Evolutionary conservation across 2,797 vertebrate species (phyloP).

Genomic region (Halcyon smyrnensis): DNA sequence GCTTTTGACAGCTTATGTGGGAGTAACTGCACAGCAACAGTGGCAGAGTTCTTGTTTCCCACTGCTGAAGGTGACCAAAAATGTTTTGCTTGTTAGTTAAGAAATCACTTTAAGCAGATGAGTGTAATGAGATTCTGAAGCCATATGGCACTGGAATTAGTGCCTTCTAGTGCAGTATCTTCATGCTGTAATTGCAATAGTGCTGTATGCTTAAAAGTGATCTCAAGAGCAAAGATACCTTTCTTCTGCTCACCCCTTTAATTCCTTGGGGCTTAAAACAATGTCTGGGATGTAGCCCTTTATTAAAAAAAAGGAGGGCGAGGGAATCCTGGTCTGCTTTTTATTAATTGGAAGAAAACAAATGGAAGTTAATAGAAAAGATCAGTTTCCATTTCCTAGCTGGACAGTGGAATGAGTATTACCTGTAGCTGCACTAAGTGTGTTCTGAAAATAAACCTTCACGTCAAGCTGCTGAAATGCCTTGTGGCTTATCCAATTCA

Average conservation of each 20-base stretch:
- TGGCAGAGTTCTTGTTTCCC: neutral
- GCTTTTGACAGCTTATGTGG: neutral
- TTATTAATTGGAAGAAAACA: conserved; percentile 3
- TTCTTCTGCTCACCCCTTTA: neutral
- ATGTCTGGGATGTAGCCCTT: neutral
- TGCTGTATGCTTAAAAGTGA: neutral
- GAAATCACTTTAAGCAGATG: conserved; percentile 63
- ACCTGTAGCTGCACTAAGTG: neutral
- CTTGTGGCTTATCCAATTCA: neutral
- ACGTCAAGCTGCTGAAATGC: neutral
- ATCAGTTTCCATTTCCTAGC: neutral
- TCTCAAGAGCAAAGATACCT: neutral
- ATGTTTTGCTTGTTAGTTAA: neutral
- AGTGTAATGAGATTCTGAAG: conserved; percentile 71
- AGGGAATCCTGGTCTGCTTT: neutral
- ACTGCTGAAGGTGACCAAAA: conserved; percentile 33
- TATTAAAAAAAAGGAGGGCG: neutral
- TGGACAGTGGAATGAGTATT: neutral
- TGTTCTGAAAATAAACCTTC: neutral
- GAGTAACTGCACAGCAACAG: neutral
- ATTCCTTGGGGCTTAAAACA: neutral
- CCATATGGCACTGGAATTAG: conserved; percentile 66
- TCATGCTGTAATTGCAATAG: neutral
- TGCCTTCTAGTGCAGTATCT: conserved; percentile 9
- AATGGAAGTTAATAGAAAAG: neutral